Percentiles rank a stretch among this genome's conserved stretches.
Conservation (phyloP, 2,113 vertebrate genomes). For the Micronycteris hirsuta region DNA sequence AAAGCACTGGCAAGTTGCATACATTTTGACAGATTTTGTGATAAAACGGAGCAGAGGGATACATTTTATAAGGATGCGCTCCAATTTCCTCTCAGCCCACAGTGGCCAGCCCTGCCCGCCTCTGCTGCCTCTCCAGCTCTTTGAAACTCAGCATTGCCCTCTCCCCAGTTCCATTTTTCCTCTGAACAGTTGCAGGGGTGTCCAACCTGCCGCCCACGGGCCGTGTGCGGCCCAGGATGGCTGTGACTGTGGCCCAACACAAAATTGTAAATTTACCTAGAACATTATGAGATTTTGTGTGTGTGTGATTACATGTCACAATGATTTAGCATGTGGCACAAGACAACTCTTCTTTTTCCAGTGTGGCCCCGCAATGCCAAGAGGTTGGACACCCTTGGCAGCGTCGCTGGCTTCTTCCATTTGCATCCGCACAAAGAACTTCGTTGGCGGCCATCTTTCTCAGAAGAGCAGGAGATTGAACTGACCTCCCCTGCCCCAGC, state of each 20-base stretch:
- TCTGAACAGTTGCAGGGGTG: background rate
- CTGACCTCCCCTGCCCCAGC: background rate
- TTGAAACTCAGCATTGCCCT: background rate
- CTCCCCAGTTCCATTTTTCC: background rate
- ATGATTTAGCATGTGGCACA: no score
- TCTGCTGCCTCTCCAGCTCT: background rate
- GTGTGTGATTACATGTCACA: no score
- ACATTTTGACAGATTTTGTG: background rate
- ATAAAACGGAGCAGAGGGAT: background rate
- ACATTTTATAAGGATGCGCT: background rate
- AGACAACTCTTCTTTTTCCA: no score
- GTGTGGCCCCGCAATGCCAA: no score
- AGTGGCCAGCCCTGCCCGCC: background rate
- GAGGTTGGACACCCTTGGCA: background rate
- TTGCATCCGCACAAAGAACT: slow-evolving; percentile 7
- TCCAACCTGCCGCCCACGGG: no score
- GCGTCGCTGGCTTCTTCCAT: background rate
- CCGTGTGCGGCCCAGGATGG: no score
- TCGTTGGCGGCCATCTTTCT: background rate
- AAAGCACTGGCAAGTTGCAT: background rate
- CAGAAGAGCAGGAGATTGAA: background rate
- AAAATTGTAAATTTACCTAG: no score
- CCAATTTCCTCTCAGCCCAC: background rate
- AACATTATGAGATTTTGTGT: no score
- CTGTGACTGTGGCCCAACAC: no score